Evolutionary conservation across 2,888 invertebrate genomes (phyloP).

Genomic region (Chalcosyrphus nemorum): DNA sequence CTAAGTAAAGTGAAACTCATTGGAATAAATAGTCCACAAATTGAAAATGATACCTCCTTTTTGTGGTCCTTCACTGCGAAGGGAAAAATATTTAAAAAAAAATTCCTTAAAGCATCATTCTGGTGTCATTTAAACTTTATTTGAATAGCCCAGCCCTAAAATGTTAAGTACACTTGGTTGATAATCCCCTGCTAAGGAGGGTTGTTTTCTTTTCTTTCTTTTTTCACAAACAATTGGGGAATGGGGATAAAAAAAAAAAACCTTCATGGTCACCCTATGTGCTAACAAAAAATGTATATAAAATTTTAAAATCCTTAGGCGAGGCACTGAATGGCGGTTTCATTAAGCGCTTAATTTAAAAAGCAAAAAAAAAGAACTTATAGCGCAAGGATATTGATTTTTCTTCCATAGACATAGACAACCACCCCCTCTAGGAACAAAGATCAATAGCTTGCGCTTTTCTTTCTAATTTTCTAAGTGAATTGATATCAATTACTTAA

Average conservation of each 20-base stretch:
- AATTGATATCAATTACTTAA: constrained; percentile 73
- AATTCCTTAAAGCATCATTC: constrained; percentile 58
- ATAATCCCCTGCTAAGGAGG: constrained; percentile 56
- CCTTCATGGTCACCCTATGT: constrained; percentile 26
- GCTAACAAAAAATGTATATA: not conserved
- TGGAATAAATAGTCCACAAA: constrained; percentile 61
- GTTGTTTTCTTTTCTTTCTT: constrained; percentile 31
- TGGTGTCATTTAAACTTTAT: constrained; percentile 71
- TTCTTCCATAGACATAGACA: constrained; percentile 16
- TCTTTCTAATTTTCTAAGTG: constrained; percentile 72
- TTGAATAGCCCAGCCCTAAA: constrained; percentile 70
- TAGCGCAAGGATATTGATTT: constrained; percentile 59
- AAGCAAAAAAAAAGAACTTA: constrained; percentile 18
- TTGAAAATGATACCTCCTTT: constrained; percentile 58
- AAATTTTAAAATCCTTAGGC: constrained; percentile 40
- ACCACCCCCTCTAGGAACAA: constrained; percentile 31
- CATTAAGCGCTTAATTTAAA: constrained; percentile 48
- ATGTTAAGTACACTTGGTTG: constrained; percentile 64
- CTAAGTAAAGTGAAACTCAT: constrained; percentile 45
- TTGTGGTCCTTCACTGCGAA: constrained; percentile 1
- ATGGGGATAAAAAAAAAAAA: constrained; percentile 1
- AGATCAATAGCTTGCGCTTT: constrained; percentile 67
- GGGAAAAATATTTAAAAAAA: constrained; percentile 45
- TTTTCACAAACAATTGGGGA: not conserved
- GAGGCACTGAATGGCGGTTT: constrained; percentile 47